These are phyloP conservation scores for Halcyon senegalensis DNA, from an alignment of 2,113 vertebrate species.

Conservation along the genomic window DNA sequence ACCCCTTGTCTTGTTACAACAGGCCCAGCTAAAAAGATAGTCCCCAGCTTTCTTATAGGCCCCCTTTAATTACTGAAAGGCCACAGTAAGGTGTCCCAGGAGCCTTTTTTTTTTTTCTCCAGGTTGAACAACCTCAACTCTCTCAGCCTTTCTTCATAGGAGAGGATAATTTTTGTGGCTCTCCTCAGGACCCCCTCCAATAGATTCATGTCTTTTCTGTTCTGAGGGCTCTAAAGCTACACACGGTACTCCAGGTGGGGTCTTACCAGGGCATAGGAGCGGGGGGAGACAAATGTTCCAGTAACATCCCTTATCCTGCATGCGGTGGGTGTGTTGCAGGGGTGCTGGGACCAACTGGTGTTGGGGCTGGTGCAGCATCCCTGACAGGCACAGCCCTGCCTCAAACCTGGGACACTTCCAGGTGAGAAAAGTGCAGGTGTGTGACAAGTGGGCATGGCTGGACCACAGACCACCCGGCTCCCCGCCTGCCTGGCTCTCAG, in stretches of 20 bases:
- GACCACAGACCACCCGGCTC: too few species aligned
- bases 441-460: not conserved
- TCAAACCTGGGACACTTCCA: not conserved
- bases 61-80: not conserved
- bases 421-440: too few species aligned
- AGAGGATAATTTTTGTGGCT: not conserved
- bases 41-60: not conserved
- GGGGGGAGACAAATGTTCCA: not conserved
- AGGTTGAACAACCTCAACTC: not conserved
- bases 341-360: not conserved
- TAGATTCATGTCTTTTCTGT: not conserved
- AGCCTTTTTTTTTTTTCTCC: not conserved
- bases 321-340: not conserved
- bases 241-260: not conserved
- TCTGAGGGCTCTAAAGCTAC: not conserved
- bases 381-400: not conserved
- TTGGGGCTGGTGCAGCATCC: not conserved
- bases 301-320: not conserved
- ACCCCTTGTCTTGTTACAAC: not conserved
- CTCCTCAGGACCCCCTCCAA: too few species aligned
- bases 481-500: not conserved
- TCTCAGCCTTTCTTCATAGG: not conserved
- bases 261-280: not conserved
- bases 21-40: not conserved
- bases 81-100: not conserved